A percentile compares a stretch with the other conserved stretches of the same genome.
Evolutionary conservation across 2,113 vertebrate genomes (phyloP).

Genomic region (Syngnathus floridae): DNA sequence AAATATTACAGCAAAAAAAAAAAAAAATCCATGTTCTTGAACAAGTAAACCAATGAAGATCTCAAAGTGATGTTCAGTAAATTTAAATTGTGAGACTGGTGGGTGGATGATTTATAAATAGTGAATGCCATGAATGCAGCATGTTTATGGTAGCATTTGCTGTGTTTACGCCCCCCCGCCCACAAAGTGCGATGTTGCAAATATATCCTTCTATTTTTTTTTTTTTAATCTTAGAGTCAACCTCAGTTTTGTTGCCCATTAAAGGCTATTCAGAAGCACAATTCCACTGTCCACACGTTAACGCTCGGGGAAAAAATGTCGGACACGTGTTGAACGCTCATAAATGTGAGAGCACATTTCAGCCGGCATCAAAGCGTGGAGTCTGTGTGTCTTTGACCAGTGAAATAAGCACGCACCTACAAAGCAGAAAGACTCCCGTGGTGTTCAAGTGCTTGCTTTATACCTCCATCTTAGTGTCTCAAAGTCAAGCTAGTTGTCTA

Average conservation of each 20-base stretch:
- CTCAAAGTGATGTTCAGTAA: neutral
- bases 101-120: neutral
- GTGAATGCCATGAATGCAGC: neutral
- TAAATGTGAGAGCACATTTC: neutral
- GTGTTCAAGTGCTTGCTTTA: neutral
- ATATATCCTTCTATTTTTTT: neutral
- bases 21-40: neutral
- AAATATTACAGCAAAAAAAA: neutral
- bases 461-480: neutral
- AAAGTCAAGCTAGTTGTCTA: neutral
- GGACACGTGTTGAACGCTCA: neutral
- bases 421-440: neutral
- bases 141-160: neutral
- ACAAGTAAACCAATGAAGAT: neutral
- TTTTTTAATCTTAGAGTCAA: constrained; percentile 9
- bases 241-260: constrained; percentile 7
- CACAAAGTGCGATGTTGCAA: neutral
- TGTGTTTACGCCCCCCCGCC: no score
- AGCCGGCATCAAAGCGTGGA: neutral
- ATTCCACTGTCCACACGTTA: constrained; percentile 4
- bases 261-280: neutral
- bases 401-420: neutral
- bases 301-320: neutral
- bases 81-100: neutral
- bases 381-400: neutral